Evolutionary conservation across 2,113 vertebrate genomes (phyloP).

Genomic region (Prunella fulvescens): DNA sequence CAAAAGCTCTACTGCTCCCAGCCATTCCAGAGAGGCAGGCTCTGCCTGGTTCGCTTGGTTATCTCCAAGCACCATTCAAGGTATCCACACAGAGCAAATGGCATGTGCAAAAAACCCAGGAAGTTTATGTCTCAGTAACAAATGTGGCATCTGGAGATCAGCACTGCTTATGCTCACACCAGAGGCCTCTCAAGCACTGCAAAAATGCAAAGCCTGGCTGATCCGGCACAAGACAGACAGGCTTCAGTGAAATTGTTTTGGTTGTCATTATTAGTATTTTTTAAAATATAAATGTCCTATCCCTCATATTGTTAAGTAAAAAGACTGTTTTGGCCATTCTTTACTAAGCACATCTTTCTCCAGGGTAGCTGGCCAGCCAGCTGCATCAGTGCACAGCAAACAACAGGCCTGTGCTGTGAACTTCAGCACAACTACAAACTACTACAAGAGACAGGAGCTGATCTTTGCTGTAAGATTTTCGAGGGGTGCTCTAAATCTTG

Average conservation of each 20-base stretch:
- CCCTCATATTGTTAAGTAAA: not conserved
- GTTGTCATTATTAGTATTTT: not conserved
- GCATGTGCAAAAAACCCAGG: not conserved
- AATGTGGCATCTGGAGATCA: not conserved
- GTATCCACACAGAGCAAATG: not conserved
- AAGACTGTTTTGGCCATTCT: not conserved
- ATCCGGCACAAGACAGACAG: accelerated
- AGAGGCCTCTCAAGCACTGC: not conserved
- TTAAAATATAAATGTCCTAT: not conserved
- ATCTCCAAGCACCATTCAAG: not conserved
- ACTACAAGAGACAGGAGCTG: not conserved
- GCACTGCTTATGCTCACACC: accelerated
- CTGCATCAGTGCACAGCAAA: not conserved
- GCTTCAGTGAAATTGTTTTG: not conserved
- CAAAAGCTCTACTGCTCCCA: not conserved
- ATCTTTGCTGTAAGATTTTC: not conserved
- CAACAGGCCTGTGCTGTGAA: not conserved
- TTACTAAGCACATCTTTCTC: not conserved
- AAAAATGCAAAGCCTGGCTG: not conserved
- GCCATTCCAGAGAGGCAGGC: not conserved
- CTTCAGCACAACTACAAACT: not conserved
- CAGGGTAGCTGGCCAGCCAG: accelerated
- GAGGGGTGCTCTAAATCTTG: not conserved
- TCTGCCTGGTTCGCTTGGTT: not conserved
- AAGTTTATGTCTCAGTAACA: not conserved